phyloP scores from a whole-genome alignment of 2,797 vertebrate genomes.

The Clarias laeviceps region DNA sequence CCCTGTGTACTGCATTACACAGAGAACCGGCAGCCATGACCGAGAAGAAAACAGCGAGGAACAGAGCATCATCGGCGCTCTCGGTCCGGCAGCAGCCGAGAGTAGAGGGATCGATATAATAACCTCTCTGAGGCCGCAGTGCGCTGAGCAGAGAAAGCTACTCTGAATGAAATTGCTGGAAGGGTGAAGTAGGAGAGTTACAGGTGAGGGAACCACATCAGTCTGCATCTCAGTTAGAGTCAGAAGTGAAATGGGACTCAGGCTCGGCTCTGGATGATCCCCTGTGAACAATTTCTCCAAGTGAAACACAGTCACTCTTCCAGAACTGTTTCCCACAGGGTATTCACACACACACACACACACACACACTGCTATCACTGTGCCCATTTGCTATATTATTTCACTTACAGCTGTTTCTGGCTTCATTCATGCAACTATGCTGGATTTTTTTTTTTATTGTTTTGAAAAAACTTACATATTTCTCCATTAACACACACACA shows the following conservation, averaged over 20 bases:
- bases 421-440: not conserved
- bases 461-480: not conserved
- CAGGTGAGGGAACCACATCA: not conserved
- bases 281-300: slow-evolving; percentile 6
- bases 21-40: not conserved
- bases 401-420: not conserved
- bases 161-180: slow-evolving; percentile 3
- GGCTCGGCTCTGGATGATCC: slow-evolving; percentile 3
- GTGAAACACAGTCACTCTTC: slow-evolving; percentile 10
- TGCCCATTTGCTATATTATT: not conserved
- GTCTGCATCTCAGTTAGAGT: slow-evolving; percentile 4
- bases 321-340: slow-evolving; percentile 1
- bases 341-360: not conserved
- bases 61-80: not conserved
- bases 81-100: not conserved
- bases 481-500: not conserved
- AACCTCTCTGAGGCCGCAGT: not conserved
- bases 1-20: not conserved
- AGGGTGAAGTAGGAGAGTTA: slow-evolving; percentile 2
- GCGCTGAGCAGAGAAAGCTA: not conserved
- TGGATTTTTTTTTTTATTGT: not conserved
- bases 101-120: not conserved
- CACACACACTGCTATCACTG: not conserved
- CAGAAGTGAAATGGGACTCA: not conserved
- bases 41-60: not conserved